Conservation (phyloP, 1,140 invertebrate species). For the Eurosta solidaginis region DNA sequence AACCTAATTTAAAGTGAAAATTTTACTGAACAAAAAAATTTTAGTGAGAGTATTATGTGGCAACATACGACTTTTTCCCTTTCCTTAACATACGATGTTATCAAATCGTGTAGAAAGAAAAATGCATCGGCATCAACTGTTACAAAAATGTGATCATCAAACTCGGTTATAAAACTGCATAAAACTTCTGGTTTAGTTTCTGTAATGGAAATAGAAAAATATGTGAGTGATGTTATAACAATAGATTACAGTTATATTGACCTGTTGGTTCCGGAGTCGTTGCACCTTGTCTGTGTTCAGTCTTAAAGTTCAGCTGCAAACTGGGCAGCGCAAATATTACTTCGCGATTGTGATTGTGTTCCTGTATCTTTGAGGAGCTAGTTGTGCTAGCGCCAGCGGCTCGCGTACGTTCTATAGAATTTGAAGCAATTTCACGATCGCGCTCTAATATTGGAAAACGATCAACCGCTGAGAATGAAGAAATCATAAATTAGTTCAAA, state of each 20-base stretch:
- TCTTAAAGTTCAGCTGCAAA: constrained; percentile 90
- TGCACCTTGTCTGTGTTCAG: constrained; percentile 83
- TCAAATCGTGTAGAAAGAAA: constrained; percentile 96
- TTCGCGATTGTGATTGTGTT: constrained; percentile 88
- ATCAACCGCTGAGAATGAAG: constrained; percentile 81
- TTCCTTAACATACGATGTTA: constrained; percentile 92
- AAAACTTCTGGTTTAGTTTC: constrained; percentile 88
- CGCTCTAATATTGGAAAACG: constrained; percentile 85
- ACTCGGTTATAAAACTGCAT: constrained; percentile 97
- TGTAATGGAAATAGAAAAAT: constrained; percentile 47
- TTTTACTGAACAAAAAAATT: background rate
- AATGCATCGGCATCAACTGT: constrained; percentile 97
- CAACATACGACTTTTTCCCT: constrained; percentile 80
- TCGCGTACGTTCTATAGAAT: constrained; percentile 62
- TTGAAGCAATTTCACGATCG: constrained; percentile 62
- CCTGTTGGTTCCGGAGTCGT: constrained; percentile 73
- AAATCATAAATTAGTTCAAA: constrained; percentile 29
- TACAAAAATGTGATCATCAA: constrained; percentile 97
- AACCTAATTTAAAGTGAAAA: constrained; percentile 39
- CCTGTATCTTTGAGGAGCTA: constrained; percentile 68
- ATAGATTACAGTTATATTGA: constrained; percentile 47
- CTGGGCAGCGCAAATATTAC: constrained; percentile 94
- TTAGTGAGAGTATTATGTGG: background rate
- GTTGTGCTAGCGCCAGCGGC: constrained; percentile 53
- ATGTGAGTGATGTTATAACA: constrained; percentile 30